These are phyloP conservation scores for Lasioglossum leucozonium DNA, from an alignment of 2,888 invertebrate genomes.

Conservation along the genomic window DNA sequence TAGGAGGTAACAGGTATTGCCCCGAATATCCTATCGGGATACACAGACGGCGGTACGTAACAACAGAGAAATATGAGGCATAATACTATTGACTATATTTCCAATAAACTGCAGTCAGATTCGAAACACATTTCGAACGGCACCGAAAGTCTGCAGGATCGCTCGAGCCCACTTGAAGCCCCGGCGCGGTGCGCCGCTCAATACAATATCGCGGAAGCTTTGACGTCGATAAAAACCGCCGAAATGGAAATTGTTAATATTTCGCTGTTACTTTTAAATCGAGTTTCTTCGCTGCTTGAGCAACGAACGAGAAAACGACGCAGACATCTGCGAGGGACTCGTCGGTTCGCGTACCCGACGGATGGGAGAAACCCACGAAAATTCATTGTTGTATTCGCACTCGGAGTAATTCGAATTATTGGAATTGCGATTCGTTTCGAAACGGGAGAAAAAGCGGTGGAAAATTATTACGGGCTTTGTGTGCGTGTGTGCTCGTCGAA, in stretches of 20 bases:
- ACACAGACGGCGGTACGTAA: not conserved
- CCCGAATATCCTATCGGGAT: not conserved
- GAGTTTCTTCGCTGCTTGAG: not conserved
- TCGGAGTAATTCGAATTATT: not conserved
- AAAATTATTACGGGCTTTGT: not conserved
- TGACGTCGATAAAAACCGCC: slow-evolving; percentile 16
- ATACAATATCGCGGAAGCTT: slow-evolving; percentile 15
- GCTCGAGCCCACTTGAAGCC: slow-evolving; percentile 12
- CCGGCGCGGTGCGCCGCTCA: not conserved
- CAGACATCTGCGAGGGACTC: not conserved
- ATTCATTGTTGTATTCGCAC: not conserved
- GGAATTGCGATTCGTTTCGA: not conserved
- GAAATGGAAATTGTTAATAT: slow-evolving; percentile 30
- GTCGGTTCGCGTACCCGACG: not conserved
- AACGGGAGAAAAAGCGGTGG: not conserved
- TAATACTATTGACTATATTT: slow-evolving; percentile 35
- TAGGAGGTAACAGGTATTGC: not conserved
- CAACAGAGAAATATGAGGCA: slow-evolving; percentile 8
- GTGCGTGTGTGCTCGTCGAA: not conserved
- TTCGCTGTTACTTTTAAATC: slow-evolving; percentile 8
- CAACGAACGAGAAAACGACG: not conserved
- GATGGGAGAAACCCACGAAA: not conserved
- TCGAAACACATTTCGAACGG: slow-evolving; percentile 27
- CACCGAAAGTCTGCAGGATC: slow-evolving; percentile 35
- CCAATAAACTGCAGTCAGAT: slow-evolving; percentile 39